Percentiles rank a stretch among this genome's conserved stretches.
Evolutionary conservation across 2,888 invertebrate genomes (phyloP).

Genomic region (Petrolisthes manimaculis): DNA sequence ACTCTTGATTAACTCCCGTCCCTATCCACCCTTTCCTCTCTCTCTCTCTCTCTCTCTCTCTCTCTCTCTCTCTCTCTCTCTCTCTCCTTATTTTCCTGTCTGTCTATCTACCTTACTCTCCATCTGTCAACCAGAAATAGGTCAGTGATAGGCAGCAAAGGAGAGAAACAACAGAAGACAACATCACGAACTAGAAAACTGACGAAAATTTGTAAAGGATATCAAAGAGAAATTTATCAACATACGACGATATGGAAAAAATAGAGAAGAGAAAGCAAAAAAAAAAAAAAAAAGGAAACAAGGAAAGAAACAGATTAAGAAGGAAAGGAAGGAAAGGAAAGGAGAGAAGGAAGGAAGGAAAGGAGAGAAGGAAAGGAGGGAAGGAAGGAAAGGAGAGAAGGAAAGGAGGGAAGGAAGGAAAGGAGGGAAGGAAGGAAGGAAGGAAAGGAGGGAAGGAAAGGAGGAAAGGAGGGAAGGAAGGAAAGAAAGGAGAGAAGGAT

Average conservation of each 20-base stretch:
- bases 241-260: constrained; percentile 6
- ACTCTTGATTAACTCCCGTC: constrained; percentile 11
- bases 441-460: neutral
- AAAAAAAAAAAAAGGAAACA: neutral
- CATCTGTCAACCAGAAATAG: neutral
- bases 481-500: neutral
- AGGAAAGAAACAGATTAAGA: neutral
- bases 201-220: neutral
- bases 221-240: constrained; percentile 1
- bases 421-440: neutral
- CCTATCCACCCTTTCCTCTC: neutral
- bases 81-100: constrained; percentile 22
- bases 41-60: constrained; percentile 24
- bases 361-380: too few species aligned
- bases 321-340: neutral
- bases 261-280: neutral
- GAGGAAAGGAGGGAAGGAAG: constrained; percentile 17
- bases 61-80: constrained; percentile 27
- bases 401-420: neutral
- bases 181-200: neutral
- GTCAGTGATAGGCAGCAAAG: neutral
- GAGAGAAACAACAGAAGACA: neutral
- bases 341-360: too few species aligned
- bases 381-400: neutral
- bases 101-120: neutral